Evolutionary conservation across 2,113 vertebrate genomes (phyloP).

Genomic region (Gnathonemus echidnorhynchus): DNA sequence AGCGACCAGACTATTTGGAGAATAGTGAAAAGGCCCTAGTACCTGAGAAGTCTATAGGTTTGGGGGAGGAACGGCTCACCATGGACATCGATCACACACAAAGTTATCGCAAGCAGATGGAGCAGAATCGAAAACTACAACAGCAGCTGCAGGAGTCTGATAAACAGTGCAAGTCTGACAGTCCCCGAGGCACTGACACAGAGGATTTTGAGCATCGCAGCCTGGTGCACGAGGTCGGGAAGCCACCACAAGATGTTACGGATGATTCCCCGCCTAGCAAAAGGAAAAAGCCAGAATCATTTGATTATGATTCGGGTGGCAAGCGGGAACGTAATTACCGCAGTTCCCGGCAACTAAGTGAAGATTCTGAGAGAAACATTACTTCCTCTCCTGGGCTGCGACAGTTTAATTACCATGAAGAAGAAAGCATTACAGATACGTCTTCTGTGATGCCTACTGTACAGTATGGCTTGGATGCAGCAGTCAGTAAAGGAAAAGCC

Average conservation of each 20-base stretch:
- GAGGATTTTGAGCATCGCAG: slow-evolving; percentile 91
- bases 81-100: slow-evolving; percentile 96
- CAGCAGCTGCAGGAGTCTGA: slow-evolving; percentile 87
- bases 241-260: slow-evolving; percentile 92
- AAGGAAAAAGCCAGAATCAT: slow-evolving; percentile 79
- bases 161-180: slow-evolving; percentile 81
- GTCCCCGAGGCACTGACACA: slow-evolving; percentile 71
- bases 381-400: slow-evolving; percentile 72
- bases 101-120: slow-evolving; percentile 98
- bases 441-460: slow-evolving; percentile 58
- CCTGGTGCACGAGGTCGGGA: slow-evolving; percentile 93
- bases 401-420: slow-evolving; percentile 69
- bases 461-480: slow-evolving; percentile 67
- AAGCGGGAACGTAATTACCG: slow-evolving; percentile 90
- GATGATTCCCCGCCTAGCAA: slow-evolving; percentile 92
- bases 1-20: slow-evolving; percentile 50
- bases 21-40: slow-evolving; percentile 51
- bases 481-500: slow-evolving; percentile 67
- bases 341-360: slow-evolving; percentile 85
- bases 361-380: slow-evolving; percentile 78
- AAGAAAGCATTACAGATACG: slow-evolving; percentile 67
- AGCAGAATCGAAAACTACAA: slow-evolving; percentile 82
- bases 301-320: slow-evolving; percentile 74
- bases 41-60: slow-evolving; percentile 66
- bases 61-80: slow-evolving; percentile 72